Evolutionary conservation across 2,888 invertebrate genomes (phyloP), one percentile per base, ranked within the genome.

Genomic region (Scaptomyza flava): DNA sequence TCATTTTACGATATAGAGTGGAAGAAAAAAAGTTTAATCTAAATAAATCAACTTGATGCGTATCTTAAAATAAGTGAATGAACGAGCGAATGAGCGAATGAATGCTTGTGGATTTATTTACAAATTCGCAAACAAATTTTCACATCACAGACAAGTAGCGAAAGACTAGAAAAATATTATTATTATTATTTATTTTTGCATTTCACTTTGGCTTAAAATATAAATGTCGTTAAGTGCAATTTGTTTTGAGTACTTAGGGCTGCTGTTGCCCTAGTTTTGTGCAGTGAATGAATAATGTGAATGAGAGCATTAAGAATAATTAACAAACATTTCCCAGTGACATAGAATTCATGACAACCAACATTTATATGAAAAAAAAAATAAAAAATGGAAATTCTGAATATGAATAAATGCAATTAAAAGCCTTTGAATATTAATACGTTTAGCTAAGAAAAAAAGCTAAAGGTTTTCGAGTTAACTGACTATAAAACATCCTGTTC

Each of bases 21-120:
- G 59, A 62, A 59, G 72, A 58, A 69, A 72, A 71, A 70, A 75
- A 72, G 79, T 84, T 83, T 65, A 78, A 80, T 66, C 78, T 78
- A 89, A 89, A 89, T 89, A 90, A 89, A 89, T 90, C 90, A 89
- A 85, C 80, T 86, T 86, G 81, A 86, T 86, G 81, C 86, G 80
- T 86, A 70, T 79, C 81, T 86, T 60, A 86, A 82, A 76, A 86
- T 68, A 68, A 60, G 63, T 61, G 47, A 52, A 47, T 66, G 64
- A 64, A 68, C 71, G 66, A 78, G 69, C 65, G 69, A 59, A 68
- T 52, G 51, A 68, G 64, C 61, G 70, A 66, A 61, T 70, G 76
- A 69, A 79, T 80, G 66, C 67, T 62, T 85, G 52, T 64, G 68
- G 78, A 72, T 77, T 89, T 87, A 89, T 88, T 89, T 83, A 81